These are phyloP conservation scores for Dryoscopus gambensis DNA, from an alignment of 2,113 vertebrate species.

Conservation along the genomic window DNA sequence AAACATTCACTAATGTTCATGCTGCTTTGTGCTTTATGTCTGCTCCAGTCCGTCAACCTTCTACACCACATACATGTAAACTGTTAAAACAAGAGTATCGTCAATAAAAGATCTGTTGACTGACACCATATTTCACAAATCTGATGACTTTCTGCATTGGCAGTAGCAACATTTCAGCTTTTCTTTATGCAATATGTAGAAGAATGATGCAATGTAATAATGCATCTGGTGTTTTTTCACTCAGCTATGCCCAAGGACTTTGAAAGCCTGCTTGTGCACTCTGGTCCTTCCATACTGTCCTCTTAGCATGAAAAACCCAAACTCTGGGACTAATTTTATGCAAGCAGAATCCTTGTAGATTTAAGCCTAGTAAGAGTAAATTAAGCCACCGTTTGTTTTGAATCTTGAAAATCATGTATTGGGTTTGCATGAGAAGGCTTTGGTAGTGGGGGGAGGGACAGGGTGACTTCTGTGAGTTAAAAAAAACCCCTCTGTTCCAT, in stretches of 20 bases:
- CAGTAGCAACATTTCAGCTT: slow-evolving; percentile 42
- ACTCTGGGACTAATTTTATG: neutral
- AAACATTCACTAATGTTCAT: slow-evolving; percentile 19
- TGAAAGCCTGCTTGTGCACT: neutral
- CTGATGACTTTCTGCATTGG: slow-evolving; percentile 26
- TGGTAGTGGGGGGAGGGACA: neutral
- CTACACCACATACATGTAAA: slow-evolving; percentile 13
- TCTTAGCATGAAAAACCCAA: neutral
- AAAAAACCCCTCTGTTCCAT: neutral
- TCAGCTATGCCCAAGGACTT: neutral
- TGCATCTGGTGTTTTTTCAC: neutral
- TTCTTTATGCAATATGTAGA: slow-evolving; percentile 20
- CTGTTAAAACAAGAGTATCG: slow-evolving; percentile 41
- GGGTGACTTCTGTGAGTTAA: neutral
- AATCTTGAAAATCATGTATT: neutral
- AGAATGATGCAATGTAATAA: neutral
- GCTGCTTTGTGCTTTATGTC: neutral
- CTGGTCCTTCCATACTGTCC: neutral
- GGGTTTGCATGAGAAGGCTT: neutral
- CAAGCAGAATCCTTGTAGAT: neutral
- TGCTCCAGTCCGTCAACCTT: slow-evolving; percentile 35
- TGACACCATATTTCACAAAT: slow-evolving; percentile 58
- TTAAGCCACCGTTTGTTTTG: neutral
- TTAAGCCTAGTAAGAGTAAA: neutral
- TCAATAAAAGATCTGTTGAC: slow-evolving; percentile 46